phyloP scores from a whole-genome alignment of 2,113 vertebrate genomes.

The Rhabdornis inornatus region DNA sequence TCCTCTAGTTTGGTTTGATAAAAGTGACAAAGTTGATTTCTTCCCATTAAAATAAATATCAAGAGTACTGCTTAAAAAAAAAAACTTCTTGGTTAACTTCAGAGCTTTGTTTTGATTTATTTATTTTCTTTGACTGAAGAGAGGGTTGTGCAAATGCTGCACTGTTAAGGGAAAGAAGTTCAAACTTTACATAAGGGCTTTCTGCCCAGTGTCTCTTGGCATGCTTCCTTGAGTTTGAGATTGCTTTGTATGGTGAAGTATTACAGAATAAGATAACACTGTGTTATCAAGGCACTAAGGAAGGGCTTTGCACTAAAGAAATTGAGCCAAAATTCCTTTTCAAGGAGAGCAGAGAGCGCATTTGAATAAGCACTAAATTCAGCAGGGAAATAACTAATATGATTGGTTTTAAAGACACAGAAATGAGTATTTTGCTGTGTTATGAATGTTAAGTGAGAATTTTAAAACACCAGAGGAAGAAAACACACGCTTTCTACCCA shows the following conservation, averaged over 20 bases:
- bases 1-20: neutral
- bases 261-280: conserved; percentile 52
- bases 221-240: conserved; percentile 30
- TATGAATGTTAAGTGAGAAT: neutral
- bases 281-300: conserved; percentile 28
- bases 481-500: neutral
- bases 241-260: conserved; percentile 46
- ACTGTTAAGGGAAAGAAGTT: conserved; percentile 29
- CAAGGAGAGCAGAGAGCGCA: neutral
- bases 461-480: neutral
- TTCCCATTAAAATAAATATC: neutral
- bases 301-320: conserved; percentile 1
- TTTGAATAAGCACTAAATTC: conserved; percentile 55
- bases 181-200: conserved; percentile 48
- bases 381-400: conserved; percentile 46
- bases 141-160: neutral
- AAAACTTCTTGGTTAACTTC: neutral
- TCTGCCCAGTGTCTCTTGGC: conserved; percentile 41
- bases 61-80: neutral
- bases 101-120: conserved; percentile 30
- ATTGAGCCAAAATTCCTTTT: conserved; percentile 42
- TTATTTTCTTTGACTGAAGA: conserved; percentile 43
- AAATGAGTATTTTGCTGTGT: conserved; percentile 27
- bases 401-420: conserved; percentile 48
- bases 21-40: neutral